A percentile compares a stretch with the other conserved stretches of the same genome.
These are phyloP conservation scores for Thryonomys swinderianus DNA, from an alignment of 2,113 vertebrate species.

Conservation along the genomic window DNA sequence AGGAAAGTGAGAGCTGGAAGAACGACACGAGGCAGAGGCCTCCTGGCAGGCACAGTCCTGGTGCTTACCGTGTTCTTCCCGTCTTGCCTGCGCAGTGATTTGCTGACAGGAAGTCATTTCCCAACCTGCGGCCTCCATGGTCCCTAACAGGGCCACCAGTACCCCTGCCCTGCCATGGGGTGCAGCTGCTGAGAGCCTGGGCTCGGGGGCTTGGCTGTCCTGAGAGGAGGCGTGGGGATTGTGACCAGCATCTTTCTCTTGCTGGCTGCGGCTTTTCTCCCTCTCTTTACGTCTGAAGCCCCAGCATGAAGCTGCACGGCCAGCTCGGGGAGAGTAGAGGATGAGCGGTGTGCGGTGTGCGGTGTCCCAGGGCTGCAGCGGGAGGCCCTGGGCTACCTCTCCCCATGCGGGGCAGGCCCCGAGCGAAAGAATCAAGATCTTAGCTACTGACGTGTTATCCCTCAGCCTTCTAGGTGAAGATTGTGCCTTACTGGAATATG, in stretches of 20 bases:
- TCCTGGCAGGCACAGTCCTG: fast-evolving
- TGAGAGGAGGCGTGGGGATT: background rate
- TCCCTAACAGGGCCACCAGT: background rate
- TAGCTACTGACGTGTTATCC: background rate
- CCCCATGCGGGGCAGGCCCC: background rate
- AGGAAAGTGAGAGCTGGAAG: background rate
- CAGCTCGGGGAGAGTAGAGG: background rate
- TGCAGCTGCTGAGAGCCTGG: background rate
- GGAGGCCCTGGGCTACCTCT: constrained; percentile 46
- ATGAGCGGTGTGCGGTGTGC: fast-evolving
- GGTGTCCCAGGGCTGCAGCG: background rate
- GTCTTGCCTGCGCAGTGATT: background rate
- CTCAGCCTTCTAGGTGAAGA: background rate
- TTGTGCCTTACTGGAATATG: background rate
- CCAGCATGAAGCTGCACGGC: background rate
- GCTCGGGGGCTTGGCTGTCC: background rate
- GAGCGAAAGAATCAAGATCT: background rate
- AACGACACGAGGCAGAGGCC: background rate
- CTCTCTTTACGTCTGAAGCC: background rate
- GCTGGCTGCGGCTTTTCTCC: fast-evolving
- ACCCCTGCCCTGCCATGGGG: background rate
- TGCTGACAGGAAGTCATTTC: background rate
- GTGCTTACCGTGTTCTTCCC: too few species aligned
- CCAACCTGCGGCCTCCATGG: background rate
- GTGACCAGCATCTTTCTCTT: background rate